Evolutionary conservation across 2,797 vertebrate species (phyloP), one percentile per base, ranked within the genome.

Genomic region (Babyrousa celebensis): DNA sequence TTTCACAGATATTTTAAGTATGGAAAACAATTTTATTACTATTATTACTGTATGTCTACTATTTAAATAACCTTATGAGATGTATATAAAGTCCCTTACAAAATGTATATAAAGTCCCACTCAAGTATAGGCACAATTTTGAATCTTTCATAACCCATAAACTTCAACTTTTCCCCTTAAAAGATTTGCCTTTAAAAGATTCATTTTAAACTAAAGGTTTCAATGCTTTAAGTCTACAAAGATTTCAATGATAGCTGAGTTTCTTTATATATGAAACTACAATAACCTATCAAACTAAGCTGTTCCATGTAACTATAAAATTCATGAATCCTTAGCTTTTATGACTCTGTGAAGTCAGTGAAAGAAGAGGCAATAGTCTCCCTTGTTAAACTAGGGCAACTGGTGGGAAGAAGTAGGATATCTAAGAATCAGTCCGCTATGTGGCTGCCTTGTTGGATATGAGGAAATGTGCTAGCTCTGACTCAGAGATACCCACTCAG

Each of bases 91-190:
- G 2, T 80, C 2, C 3, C 32, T 85, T 85, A 91, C 74, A 36
- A 36, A 36, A 36, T 36, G 36, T 4, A 36, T 36, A 36, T 36
- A 36, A 36, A 36, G 36, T 36, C 36, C 36, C 36, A 36, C 36
- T 48, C 27, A 67, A 56, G 2, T 56, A 75, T 29, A 77, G 11
- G 25, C 12, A 78, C 6, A 62, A 72, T 89, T 95, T 85, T n/a
- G 5, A 94, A 79, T 75, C 9, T 92, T 96, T 82, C 52, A 71
- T 90, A 67, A 84, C 12, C 79, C 67, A 88, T 25, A 68, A 95
- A 83, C 2, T n/a, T 65, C 3, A 85, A 87, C 0, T 25, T 67
- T 89, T 91, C 21, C 36, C 21, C 36, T 68, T 86, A 62, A 43
- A 80, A 52, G 54, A 36, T 62, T 87, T 79, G 36, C 36, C 36